phyloP scores from a whole-genome alignment of 35 echinoderm and acorn worm species.

The Heliocidaris erythrogramma region DNA sequence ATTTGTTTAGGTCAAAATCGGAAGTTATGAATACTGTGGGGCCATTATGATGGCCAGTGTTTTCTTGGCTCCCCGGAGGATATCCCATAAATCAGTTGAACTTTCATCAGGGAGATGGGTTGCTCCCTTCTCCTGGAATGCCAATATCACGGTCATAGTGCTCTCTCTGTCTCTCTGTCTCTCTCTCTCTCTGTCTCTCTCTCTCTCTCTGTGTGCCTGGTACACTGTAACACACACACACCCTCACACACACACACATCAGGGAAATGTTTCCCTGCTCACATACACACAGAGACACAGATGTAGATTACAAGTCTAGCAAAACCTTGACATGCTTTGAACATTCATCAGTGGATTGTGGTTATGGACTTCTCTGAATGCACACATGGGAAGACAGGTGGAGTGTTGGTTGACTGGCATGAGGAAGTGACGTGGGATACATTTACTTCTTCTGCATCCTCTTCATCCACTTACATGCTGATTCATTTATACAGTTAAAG shows the following conservation, averaged over 20 bases:
- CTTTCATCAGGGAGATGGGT: not conserved
- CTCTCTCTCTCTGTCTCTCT: not conserved
- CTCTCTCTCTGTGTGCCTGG: not conserved
- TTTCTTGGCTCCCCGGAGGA: slow-evolving; percentile 16
- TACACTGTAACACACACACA: not conserved
- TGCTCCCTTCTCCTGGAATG: slow-evolving; percentile 6
- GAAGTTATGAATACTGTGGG: slow-evolving; percentile 40
- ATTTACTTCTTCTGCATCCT: not conserved
- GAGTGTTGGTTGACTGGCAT: not conserved
- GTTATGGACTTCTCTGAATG: not conserved
- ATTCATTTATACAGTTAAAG: not conserved
- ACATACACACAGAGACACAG: not conserved
- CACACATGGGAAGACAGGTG: slow-evolving; percentile 7
- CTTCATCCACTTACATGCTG: no score
- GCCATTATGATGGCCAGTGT: slow-evolving; percentile 16
- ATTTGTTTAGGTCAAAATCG: slow-evolving; percentile 12
- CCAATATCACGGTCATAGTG: slow-evolving; percentile 1
- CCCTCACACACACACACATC: not conserved
- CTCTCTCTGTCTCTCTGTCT: not conserved
- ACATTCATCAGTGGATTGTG: slow-evolving; percentile 16
- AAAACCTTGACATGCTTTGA: not conserved
- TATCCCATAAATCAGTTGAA: slow-evolving; percentile 18
- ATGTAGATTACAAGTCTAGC: not conserved
- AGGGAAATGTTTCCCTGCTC: no score
- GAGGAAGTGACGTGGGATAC: not conserved